These are phyloP conservation scores for Epirrita christyi DNA, from an alignment of 2,888 invertebrate genomes.

Conservation along the genomic window DNA sequence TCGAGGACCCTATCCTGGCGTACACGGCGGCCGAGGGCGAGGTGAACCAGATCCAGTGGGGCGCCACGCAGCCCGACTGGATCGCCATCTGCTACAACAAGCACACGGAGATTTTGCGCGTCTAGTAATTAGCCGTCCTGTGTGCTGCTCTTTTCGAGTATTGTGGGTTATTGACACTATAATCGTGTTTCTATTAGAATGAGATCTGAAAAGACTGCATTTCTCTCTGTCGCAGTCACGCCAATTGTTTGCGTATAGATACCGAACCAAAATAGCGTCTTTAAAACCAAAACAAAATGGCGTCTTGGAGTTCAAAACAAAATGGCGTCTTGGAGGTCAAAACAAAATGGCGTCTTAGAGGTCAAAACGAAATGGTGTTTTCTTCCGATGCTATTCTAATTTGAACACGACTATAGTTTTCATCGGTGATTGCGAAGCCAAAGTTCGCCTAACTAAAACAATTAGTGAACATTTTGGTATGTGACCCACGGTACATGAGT, in stretches of 20 bases:
- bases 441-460: background rate
- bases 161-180: background rate
- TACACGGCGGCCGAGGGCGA: conserved; percentile 99
- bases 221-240: background rate
- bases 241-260: background rate
- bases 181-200: background rate
- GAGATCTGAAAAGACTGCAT: background rate
- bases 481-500: conserved; percentile 7
- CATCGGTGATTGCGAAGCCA: background rate
- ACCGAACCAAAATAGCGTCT: too few species aligned
- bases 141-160: conserved; percentile 12
- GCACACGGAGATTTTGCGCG: conserved; percentile 98
- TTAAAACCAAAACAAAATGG: background rate
- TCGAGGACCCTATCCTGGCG: conserved; percentile 99
- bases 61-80: conserved; percentile 99
- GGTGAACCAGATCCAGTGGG: conserved; percentile 99
- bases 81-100: conserved; percentile 99
- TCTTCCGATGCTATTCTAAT: background rate
- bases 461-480: background rate
- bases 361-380: too few species aligned
- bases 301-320: background rate
- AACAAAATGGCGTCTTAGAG: background rate
- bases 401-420: background rate
- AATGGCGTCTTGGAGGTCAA: background rate
- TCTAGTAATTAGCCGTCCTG: conserved; percentile 80